Conservation (phyloP, 2,113 vertebrate species). For the Platysteira castanea region DNA sequence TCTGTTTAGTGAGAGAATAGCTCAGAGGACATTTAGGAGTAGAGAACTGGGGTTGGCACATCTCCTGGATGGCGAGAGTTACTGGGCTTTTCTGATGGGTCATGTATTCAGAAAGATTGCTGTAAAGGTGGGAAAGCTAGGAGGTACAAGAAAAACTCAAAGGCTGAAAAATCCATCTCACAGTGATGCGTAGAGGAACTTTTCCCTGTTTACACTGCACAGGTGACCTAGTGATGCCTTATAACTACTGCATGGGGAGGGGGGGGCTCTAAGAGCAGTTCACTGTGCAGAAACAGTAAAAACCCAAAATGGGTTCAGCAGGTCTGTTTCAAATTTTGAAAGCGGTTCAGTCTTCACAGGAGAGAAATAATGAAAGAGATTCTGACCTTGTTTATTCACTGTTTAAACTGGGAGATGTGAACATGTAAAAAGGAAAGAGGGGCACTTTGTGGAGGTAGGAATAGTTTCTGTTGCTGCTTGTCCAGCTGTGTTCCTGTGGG, state of each 20-base stretch:
- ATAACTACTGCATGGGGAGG: neutral
- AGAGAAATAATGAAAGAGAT: neutral
- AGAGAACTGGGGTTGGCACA: neutral
- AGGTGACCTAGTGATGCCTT: neutral
- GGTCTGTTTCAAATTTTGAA: neutral
- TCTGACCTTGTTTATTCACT: neutral
- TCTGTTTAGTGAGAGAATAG: neutral
- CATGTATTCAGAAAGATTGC: accelerated
- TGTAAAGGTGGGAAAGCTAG: neutral
- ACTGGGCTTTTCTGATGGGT: neutral
- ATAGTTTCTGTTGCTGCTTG: neutral
- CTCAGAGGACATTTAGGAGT: neutral
- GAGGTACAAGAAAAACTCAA: neutral
- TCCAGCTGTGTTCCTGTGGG: neutral
- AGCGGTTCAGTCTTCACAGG: neutral
- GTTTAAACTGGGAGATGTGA: neutral
- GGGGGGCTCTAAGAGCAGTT: neutral
- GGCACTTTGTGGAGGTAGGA: neutral
- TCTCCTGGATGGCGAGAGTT: neutral
- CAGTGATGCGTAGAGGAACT: neutral
- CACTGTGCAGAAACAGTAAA: neutral
- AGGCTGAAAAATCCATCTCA: neutral
- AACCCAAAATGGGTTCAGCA: neutral
- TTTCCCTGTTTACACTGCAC: neutral
- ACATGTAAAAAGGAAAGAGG: neutral